phyloP scores from a whole-genome alignment of 2,888 invertebrate species.

The Thereva nobilitata region DNA sequence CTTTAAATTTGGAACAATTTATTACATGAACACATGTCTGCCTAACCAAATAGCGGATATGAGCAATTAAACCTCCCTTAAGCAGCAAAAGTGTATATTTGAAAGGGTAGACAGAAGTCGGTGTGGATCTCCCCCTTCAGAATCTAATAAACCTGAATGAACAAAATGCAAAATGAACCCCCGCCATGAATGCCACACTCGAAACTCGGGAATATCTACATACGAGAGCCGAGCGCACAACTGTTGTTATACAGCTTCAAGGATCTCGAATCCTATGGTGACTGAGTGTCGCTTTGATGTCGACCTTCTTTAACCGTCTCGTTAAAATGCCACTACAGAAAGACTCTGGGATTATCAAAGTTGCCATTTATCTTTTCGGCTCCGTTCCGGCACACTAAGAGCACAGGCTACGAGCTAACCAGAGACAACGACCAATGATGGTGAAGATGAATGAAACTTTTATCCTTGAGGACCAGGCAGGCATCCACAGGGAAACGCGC shows the following conservation, averaged over 20 bases:
- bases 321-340: conserved; percentile 30
- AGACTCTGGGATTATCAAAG: conserved; percentile 32
- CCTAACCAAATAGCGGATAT: too few relatives aligned
- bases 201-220: too few relatives aligned
- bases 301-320: conserved; percentile 30
- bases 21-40: too few relatives aligned
- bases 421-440: too few relatives aligned
- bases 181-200: neutral
- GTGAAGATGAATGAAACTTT: conserved; percentile 1
- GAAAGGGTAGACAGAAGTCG: too few relatives aligned
- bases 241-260: conserved; percentile 22
- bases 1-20: too few relatives aligned
- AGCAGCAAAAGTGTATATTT: too few relatives aligned
- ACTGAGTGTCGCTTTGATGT: conserved; percentile 10
- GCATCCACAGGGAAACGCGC: conserved; percentile 4
- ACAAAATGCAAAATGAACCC: conserved; percentile 16
- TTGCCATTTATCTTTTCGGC: conserved; percentile 35
- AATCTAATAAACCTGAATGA: conserved; percentile 5
- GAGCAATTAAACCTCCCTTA: too few relatives aligned
- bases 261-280: conserved; percentile 11
- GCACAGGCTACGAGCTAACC: too few relatives aligned
- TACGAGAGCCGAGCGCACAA: conserved; percentile 4
- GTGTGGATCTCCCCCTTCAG: too few relatives aligned
- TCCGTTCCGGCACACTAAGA: conserved; percentile 28
- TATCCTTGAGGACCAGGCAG: conserved; percentile 7